Evolutionary conservation across 2,888 invertebrate species (phyloP), one percentile per base, ranked within the genome.

Genomic region (Pseudococcus longispinus): DNA sequence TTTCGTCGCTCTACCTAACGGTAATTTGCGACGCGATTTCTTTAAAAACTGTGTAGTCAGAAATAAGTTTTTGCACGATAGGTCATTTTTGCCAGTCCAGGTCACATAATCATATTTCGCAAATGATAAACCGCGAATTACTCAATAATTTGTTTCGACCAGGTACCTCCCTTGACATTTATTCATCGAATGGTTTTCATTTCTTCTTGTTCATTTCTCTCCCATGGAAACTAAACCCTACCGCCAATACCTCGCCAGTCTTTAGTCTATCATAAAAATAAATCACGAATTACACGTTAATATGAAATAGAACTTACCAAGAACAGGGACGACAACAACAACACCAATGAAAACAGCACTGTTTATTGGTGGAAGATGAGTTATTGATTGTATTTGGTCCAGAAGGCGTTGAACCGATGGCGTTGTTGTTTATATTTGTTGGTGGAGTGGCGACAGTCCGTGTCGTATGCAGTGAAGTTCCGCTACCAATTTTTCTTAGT

Each of bases 311-410:
- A 70, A 90, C 90, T 90, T 89, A 92, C 92, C 92, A 92, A 88
- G 92, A 91, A 89, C 92, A 92, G 89, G 91, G 91, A 89, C 92
- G 92, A 90, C 92, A 92, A 89, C 92, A 92, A 90, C 92, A 92
- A 91, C 92, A 92, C 89, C 92, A 92, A 88, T 91, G 91, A 89
- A 91, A 91, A 89, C 91, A 92, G 89, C 91, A 91, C 42, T 91
- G 90, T 89, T 91, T 91, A 87, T 88, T 88, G 87, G 88, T 80
- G 42, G 84, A 26, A 42, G 88, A 80, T 51, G 86, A 87, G 65
- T 83, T 87, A 70, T 83, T 87, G 83, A 74, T 87, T 42, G 83
- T 26, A 65, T 60, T 87, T 46, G 87, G 74, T 44, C 87, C 55
- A 80, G 86, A 80, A 26, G 46, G 44, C 46, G 86, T 77, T 51